phyloP scores from a whole-genome alignment of 2,888 invertebrate genomes.

The Eupithecia subumbrata region DNA sequence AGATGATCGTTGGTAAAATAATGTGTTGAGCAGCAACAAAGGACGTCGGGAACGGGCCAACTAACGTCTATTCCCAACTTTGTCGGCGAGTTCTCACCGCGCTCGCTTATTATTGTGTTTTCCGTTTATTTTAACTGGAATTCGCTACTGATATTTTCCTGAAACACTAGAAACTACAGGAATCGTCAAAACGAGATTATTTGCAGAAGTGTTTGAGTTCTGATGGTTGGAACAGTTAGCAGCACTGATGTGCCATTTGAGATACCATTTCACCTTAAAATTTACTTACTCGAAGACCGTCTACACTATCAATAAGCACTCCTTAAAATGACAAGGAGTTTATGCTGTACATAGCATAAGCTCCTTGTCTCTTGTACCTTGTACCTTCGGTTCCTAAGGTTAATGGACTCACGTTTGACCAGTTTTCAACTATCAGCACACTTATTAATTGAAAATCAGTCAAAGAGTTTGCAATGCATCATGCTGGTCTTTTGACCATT shows the following conservation, averaged over 20 bases:
- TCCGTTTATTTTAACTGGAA: constrained; percentile 7
- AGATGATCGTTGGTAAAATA: constrained; percentile 44
- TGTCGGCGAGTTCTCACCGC: constrained; percentile 36
- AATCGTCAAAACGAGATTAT: neutral
- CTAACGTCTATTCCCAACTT: constrained; percentile 46
- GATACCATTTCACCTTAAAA: neutral
- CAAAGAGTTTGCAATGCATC: neutral
- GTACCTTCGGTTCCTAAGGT: no score
- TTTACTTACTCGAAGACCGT: neutral
- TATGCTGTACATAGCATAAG: no score
- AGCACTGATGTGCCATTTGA: neutral
- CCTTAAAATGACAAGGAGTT: neutral
- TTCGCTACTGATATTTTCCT: neutral
- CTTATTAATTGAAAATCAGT: no score
- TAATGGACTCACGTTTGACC: no score
- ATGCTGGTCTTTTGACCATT: neutral
- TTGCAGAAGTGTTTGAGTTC: neutral
- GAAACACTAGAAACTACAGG: neutral
- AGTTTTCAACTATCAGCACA: no score
- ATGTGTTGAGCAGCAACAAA: constrained; percentile 54
- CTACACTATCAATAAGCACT: neutral
- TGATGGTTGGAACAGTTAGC: neutral
- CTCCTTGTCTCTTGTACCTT: no score
- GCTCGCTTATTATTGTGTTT: constrained; percentile 16
- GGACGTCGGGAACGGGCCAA: constrained; percentile 43